Base-by-base conservation (phyloP, 2,797 vertebrate genomes). In the Austrolebias charrua region DNA sequence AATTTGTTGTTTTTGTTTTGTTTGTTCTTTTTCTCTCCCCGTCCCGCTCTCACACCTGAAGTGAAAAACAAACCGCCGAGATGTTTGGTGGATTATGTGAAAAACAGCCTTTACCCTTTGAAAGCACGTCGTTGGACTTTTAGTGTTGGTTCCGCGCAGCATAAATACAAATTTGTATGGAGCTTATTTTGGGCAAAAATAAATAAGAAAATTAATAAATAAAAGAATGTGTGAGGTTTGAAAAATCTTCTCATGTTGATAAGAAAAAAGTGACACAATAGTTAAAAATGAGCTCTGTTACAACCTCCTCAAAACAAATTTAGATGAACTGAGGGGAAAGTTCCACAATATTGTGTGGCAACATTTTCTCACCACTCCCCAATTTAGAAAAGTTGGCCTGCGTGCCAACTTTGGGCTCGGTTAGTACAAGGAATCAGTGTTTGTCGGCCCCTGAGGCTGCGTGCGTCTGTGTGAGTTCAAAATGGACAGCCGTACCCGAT, bases 401-500 rank as follows among this genome's bases (percentile, higher is more conserved):
- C 31, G 59, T 75, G 68, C 79, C 69, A 73, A 84, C 71, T 78
- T 61, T 80, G 75, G 72, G 70, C 86, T 81, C 75, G 44, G 83
- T 83, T 90, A 85, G 79, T 84, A 74, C 69, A 86, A 85, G 76
- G 73, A 88, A 88, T 88, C 78, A 85, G 83, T 81, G 88, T 87
- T 81, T 78, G 80, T 83, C 77, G 79, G 74, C 75, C 78, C 78
- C 78, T 63, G 70, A 79, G 80, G 74, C 79, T 82, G 71, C 76
- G 65, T 78, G 80, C 73, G 55, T 68, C 60, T 73, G 71, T 82
- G 70, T 69, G 72, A 87, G 60, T 80, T 79, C 73, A 78, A 88
- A 89, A 89, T 88, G 90, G 88, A 90, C 88, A 90, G 88, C 85
- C 85, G 85, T 82, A 89, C 84, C 84, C 82, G 79, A 84, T 89